Evolutionary conservation across 1,140 invertebrate genomes (phyloP).

Genomic region (Gonioctena quinquepunctata): DNA sequence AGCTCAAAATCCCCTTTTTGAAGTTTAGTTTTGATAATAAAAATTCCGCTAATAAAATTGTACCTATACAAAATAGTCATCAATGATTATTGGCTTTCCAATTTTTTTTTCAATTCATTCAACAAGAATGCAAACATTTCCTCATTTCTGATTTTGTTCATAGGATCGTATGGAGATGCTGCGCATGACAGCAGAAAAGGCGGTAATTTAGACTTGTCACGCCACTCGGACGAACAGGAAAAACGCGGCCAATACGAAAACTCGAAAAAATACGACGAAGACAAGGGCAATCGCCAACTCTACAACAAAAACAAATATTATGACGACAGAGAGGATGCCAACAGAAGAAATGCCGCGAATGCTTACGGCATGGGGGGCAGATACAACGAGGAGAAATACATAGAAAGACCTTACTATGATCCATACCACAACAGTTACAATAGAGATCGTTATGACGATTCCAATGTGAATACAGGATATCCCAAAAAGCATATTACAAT

Average conservation of each 20-base stretch:
- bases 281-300: slow-evolving; percentile 56
- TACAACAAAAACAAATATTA: slow-evolving; percentile 61
- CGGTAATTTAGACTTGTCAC: slow-evolving; percentile 53
- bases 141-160: background rate
- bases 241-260: slow-evolving; percentile 58
- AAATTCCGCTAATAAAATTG: too few relatives aligned
- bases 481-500: slow-evolving; percentile 58
- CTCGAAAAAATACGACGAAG: slow-evolving; percentile 57
- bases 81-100: background rate
- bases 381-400: slow-evolving; percentile 52
- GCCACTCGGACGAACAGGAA: slow-evolving; percentile 48
- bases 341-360: slow-evolving; percentile 56
- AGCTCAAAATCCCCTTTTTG: too few relatives aligned
- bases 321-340: slow-evolving; percentile 57
- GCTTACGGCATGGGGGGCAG: slow-evolving; percentile 56
- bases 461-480: slow-evolving; percentile 28
- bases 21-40: too few relatives aligned
- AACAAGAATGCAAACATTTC: background rate
- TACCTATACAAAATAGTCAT: background rate
- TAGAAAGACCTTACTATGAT: slow-evolving; percentile 33
- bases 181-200: slow-evolving; percentile 58
- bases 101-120: background rate
- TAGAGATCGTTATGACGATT: slow-evolving; percentile 22
- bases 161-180: slow-evolving; percentile 54
- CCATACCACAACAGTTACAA: slow-evolving; percentile 14